These are phyloP conservation scores for Drosophila melanogaster DNA, from an alignment of 1,140 invertebrate genomes.

Conservation along the genomic window DNA sequence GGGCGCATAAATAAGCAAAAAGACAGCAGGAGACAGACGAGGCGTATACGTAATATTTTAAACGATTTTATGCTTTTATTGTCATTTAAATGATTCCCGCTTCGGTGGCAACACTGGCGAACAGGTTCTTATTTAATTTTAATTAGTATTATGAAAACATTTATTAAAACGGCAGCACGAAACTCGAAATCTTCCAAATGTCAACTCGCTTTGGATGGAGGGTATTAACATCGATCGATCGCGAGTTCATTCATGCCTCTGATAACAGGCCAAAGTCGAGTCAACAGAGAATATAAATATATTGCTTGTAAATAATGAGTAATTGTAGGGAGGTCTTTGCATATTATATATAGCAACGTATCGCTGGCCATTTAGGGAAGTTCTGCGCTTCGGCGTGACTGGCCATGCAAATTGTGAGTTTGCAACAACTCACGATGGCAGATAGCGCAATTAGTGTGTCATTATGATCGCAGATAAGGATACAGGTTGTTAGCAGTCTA, in stretches of 20 bases:
- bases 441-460: slow-evolving; percentile 57
- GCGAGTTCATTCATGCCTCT: slow-evolving; percentile 76
- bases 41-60: slow-evolving; percentile 79
- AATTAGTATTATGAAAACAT: slow-evolving; percentile 73
- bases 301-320: slow-evolving; percentile 4
- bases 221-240: slow-evolving; percentile 77
- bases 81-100: slow-evolving; percentile 59
- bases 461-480: slow-evolving; percentile 52
- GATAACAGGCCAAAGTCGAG: slow-evolving; percentile 54
- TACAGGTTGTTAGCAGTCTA: slow-evolving; percentile 27
- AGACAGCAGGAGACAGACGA: slow-evolving; percentile 6
- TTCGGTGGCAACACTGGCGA: slow-evolving; percentile 47
- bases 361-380: slow-evolving; percentile 32
- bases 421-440: slow-evolving; percentile 25
- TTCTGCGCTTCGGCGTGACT: slow-evolving; percentile 26
- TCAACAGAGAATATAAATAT: slow-evolving; percentile 5
- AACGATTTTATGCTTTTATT: slow-evolving; percentile 79
- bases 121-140: slow-evolving; percentile 63
- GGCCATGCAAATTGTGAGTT: slow-evolving; percentile 10
- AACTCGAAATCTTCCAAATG: slow-evolving; percentile 60
- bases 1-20: slow-evolving; percentile 35
- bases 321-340: slow-evolving; percentile 9
- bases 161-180: slow-evolving; percentile 41
- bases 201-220: slow-evolving; percentile 64
- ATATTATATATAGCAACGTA: not conserved